phyloP scores from a whole-genome alignment of 2,113 vertebrate species.

The Murina feae region DNA sequence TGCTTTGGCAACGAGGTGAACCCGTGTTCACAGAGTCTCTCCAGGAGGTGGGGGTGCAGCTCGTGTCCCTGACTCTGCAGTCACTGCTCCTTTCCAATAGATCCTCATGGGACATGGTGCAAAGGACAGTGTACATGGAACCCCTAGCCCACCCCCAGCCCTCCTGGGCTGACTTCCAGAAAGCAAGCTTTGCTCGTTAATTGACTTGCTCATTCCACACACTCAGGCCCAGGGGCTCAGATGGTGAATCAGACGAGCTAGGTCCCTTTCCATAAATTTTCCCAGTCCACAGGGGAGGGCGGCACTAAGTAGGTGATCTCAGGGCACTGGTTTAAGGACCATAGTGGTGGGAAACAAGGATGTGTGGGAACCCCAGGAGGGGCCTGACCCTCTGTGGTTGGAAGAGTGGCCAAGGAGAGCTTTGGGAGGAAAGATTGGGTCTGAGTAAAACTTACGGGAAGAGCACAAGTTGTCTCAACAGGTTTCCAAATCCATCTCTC shows the following conservation, averaged over 20 bases:
- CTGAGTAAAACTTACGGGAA: not conserved
- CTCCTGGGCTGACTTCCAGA: not conserved
- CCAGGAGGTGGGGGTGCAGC: not conserved
- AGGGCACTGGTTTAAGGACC: not conserved
- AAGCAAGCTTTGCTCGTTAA: not conserved
- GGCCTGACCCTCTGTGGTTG: not conserved
- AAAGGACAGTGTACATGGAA: not conserved
- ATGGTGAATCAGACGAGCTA: not conserved
- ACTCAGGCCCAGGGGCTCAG: not conserved
- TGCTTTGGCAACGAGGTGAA: not conserved
- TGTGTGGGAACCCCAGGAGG: too few species aligned
- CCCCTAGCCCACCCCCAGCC: fast-evolving
- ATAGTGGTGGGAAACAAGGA: not conserved
- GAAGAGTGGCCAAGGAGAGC: not conserved
- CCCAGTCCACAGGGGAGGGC: not conserved
- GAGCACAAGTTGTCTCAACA: not conserved
- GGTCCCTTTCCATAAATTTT: not conserved
- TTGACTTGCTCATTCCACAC: not conserved
- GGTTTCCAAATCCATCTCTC: not conserved
- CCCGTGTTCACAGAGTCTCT: not conserved
- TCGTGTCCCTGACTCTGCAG: not conserved
- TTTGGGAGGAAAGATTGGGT: not conserved
- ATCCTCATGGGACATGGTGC: not conserved
- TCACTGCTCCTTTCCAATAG: not conserved
- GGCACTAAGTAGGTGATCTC: not conserved